Base-by-base conservation (phyloP, 1,140 invertebrate genomes). In the Aphidius gifuensis region DNA sequence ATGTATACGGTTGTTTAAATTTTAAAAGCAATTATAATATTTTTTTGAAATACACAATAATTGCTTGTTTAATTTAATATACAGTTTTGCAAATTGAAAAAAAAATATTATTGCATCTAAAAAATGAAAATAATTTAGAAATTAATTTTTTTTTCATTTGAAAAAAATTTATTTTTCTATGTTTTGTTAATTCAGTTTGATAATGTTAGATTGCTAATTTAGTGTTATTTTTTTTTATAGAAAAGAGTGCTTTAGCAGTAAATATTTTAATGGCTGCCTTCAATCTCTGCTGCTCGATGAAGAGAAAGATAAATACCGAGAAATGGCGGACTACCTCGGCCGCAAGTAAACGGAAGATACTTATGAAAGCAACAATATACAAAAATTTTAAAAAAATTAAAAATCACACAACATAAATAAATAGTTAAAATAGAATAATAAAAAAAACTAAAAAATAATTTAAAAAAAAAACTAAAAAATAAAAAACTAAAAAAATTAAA, bases 191-290 rank as follows among this genome's bases (percentile, higher is more conserved):
- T 16, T 16, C 16, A 16, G 16, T 16, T 16, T 16, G 16, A 16
- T 16, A 16, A 16, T 16, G 16, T 16, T 16, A 16, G 16, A 16
- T 44, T n/a, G 40, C 60, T 44, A 49, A 48, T 62, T 65, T 64
- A 57, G 60, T 60, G 49, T 62, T 44, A 5, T 32, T 56, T 51
- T 51, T 54, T 11, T 64, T 56, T 65, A 65, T 75, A 86, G 85
- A 76, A 80, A 83, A 69, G 78, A 85, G 64, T 87, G 85, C 78
- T 87, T 86, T 75, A 81, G 78, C 64, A 86, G 81, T 73, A 74
- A 79, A 70, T 88, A 85, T 75, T 89, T 89, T 74, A 84, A 84
- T 67, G 82, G 83, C 70, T 88, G 87, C 71, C 78, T 86, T 68
- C 81, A 86, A 74, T 83, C 83, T 56, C 75, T 89, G 67, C 75